phyloP scores from a whole-genome alignment of 2,113 vertebrate species.

The Pachypanchax playfairii region DNA sequence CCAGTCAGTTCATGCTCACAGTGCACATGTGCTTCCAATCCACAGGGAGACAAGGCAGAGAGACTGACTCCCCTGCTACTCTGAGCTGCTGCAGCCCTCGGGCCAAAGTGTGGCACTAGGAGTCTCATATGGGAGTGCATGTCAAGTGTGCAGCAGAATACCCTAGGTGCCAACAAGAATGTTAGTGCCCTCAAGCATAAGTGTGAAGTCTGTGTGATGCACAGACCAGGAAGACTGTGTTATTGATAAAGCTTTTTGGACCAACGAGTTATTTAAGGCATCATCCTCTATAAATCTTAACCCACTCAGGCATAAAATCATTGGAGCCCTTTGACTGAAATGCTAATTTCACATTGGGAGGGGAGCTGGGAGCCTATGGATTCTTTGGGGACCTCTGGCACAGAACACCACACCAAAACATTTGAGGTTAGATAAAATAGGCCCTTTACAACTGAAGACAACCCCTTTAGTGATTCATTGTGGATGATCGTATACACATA shows the following conservation, averaged over 20 bases:
- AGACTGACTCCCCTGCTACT: conserved; percentile 36
- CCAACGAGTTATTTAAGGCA: conserved; percentile 36
- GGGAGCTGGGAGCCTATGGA: conserved; percentile 8
- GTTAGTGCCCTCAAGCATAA: conserved; percentile 55
- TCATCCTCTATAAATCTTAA: conserved; percentile 23
- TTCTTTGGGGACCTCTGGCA: conserved; percentile 21
- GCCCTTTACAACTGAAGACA: conserved; percentile 17
- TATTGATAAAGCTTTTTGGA: conserved; percentile 29
- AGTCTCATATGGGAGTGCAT: conserved; percentile 56
- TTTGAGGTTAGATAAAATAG: conserved; percentile 28
- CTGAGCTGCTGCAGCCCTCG: conserved; percentile 48
- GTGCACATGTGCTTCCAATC: conserved; percentile 47
- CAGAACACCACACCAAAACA: conserved; percentile 34
- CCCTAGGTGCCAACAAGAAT: conserved; percentile 50
- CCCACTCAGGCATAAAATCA: conserved; percentile 28
- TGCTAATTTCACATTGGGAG: conserved; percentile 14
- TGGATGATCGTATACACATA: conserved; percentile 8
- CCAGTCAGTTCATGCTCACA: conserved; percentile 47
- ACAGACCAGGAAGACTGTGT: conserved; percentile 16
- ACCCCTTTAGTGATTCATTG: conserved; percentile 18
- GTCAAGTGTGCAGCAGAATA: conserved; percentile 58
- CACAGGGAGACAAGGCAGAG: conserved; percentile 30
- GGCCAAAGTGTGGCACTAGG: conserved; percentile 61
- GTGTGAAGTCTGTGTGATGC: conserved; percentile 29
- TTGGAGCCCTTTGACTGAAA: conserved; percentile 30